These are phyloP conservation scores for Austrolebias charrua DNA, from an alignment of 2,797 vertebrate species.

Conservation along the genomic window DNA sequence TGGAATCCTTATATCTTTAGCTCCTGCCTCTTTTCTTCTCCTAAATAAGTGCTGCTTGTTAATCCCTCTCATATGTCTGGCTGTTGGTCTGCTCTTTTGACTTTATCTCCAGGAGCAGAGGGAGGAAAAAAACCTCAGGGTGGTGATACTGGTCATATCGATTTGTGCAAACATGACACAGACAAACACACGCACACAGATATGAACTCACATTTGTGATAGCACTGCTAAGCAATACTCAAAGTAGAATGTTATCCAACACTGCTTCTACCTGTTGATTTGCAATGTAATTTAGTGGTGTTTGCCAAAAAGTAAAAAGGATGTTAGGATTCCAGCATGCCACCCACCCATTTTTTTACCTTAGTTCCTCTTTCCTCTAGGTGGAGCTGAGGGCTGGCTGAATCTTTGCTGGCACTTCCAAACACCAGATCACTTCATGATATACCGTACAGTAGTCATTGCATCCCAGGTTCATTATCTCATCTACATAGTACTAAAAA, in stretches of 20 bases:
- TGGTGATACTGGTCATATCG: slow-evolving; percentile 62
- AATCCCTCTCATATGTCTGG: slow-evolving; percentile 71
- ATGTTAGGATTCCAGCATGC: too few relatives aligned
- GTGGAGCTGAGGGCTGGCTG: too few relatives aligned
- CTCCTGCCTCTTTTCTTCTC: slow-evolving; percentile 59
- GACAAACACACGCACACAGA: slow-evolving; percentile 20
- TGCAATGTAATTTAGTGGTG: background rate
- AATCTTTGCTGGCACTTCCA: too few relatives aligned
- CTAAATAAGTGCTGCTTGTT: slow-evolving; percentile 66
- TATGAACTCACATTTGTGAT: slow-evolving; percentile 14
- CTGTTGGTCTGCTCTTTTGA: slow-evolving; percentile 55
- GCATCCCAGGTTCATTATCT: too few relatives aligned
- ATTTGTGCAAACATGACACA: slow-evolving; percentile 55
- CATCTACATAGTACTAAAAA: too few relatives aligned
- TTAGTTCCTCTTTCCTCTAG: background rate
- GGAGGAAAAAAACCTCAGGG: slow-evolving; percentile 31
- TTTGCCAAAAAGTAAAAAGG: background rate
- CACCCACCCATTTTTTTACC: background rate
- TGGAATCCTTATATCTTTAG: slow-evolving; percentile 70
- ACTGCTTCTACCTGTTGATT: slow-evolving; percentile 17
- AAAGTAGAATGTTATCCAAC: slow-evolving; percentile 30
- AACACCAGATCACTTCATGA: too few relatives aligned
- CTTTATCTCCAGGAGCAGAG: slow-evolving; percentile 64
- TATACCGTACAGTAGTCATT: too few relatives aligned
- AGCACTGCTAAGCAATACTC: slow-evolving; percentile 44